Conservation (phyloP, 2,113 vertebrate species). For the Casuarius casuarius region DNA sequence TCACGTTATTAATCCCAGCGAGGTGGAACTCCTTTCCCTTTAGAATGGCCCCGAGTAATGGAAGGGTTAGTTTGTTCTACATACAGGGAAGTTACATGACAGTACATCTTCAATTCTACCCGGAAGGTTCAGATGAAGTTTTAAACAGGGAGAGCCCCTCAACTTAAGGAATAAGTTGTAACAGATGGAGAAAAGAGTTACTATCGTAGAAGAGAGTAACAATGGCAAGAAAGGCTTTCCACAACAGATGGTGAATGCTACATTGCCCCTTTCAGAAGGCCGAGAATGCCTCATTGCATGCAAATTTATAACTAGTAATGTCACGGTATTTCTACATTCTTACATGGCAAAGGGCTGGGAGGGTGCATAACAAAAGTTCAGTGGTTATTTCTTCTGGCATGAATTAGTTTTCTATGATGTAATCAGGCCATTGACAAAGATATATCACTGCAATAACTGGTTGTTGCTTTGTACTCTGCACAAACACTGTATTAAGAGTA, state of each 20-base stretch:
- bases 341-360: not conserved
- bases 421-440: not conserved
- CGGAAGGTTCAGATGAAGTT: not conserved
- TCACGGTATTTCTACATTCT: not conserved
- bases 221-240: not conserved
- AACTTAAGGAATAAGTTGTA: not conserved
- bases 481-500: not conserved
- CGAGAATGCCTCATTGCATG: not conserved
- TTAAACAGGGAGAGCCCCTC: not conserved
- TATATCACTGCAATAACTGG: not conserved
- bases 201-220: not conserved
- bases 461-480: not conserved
- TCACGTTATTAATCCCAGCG: not conserved
- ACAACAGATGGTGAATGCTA: not conserved
- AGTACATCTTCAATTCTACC: not conserved
- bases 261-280: not conserved
- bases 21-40: not conserved
- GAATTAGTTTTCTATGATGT: not conserved
- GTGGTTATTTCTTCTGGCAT: not conserved
- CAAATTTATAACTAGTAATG: not conserved
- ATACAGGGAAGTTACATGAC: too few species aligned
- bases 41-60: not conserved
- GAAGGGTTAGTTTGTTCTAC: not conserved
- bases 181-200: not conserved
- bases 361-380: not conserved